Percentiles rank a stretch among this genome's conserved stretches.
Evolutionary conservation across 2,797 vertebrate genomes (phyloP).

Genomic region (Melanotaenia nigrans): DNA sequence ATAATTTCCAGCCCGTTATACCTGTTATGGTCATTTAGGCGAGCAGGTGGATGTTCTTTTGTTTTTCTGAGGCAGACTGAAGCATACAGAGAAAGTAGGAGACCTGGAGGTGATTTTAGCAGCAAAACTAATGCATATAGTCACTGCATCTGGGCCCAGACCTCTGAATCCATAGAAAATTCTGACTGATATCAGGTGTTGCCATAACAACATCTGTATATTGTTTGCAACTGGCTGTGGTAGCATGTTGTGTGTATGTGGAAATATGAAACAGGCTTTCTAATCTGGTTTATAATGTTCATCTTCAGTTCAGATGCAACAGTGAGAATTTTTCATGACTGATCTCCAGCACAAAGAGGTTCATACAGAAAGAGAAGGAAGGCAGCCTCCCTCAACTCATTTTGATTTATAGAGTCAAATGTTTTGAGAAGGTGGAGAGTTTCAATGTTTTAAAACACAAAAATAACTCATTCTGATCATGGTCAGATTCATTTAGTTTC

Average conservation of each 20-base stretch:
- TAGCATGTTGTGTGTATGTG: constrained; percentile 4
- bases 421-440: too few species aligned
- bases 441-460: too few species aligned
- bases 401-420: too few species aligned
- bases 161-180: not conserved
- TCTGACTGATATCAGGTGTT: constrained; percentile 29
- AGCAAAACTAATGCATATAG: constrained; percentile 10
- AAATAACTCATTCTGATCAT: too few species aligned
- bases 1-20: not conserved
- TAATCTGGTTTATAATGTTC: constrained; percentile 42
- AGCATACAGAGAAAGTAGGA: not conserved
- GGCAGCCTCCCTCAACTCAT: too few species aligned
- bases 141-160: not conserved
- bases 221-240: constrained; percentile 20
- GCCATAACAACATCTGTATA: constrained; percentile 28
- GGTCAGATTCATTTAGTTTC: too few species aligned
- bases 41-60: not conserved
- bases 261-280: constrained; percentile 34
- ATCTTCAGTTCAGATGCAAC: constrained; percentile 23
- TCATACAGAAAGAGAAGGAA: not conserved
- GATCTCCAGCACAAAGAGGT: constrained; percentile 11
- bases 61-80: not conserved
- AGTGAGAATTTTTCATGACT: constrained; percentile 13
- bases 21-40: not conserved
- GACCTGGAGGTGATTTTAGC: constrained; percentile 32